Conservation (phyloP, 2,797 vertebrate species). For the Myripristis jacobus region DNA sequence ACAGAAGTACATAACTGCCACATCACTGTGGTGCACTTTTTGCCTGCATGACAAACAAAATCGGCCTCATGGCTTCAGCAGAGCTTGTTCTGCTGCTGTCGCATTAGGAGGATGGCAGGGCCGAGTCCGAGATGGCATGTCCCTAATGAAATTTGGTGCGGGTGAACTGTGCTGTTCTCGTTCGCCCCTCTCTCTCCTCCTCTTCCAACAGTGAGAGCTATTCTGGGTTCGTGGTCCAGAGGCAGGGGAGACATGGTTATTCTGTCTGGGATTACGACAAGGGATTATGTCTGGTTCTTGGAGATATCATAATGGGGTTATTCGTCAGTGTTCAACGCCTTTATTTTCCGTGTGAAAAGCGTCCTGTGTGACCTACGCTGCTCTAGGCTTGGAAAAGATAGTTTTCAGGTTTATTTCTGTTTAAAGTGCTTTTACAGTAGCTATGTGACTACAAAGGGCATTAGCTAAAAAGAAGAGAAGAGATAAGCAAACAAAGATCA, state of each 20-base stretch:
- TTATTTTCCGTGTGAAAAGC: background rate
- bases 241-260: background rate
- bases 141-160: conserved; percentile 13
- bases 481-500: background rate
- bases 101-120: conserved; percentile 6
- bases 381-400: background rate
- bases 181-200: background rate
- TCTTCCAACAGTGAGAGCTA: background rate
- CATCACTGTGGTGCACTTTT: conserved; percentile 31
- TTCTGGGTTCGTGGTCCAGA: conserved; percentile 5
- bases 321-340: background rate
- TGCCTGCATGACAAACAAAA: conserved; percentile 36
- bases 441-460: background rate
- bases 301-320: background rate
- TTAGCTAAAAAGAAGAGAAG: background rate
- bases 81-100: conserved; percentile 34
- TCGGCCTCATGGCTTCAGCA: conserved; percentile 27
- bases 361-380: background rate
- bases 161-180: background rate
- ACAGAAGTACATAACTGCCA: background rate
- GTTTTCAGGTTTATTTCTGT: too few relatives aligned
- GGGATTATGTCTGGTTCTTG: conserved; percentile 4
- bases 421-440: background rate
- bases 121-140: conserved; percentile 10
- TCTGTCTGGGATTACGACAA: conserved; percentile 5